These are phyloP conservation scores for Scolopax mira DNA, from an alignment of 2,113 vertebrate species.

Conservation along the genomic window DNA sequence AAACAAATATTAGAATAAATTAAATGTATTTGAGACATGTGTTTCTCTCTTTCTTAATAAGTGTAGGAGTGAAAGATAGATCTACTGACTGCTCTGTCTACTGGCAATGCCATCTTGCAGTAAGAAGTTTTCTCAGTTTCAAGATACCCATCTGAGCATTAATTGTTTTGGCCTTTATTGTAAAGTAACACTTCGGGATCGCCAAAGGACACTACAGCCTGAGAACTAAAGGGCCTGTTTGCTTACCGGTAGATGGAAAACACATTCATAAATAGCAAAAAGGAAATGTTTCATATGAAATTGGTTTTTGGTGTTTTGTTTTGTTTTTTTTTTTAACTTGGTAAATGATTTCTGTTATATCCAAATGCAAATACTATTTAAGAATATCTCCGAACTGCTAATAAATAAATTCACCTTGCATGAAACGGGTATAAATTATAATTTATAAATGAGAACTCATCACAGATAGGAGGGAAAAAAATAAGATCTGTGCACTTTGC, in stretches of 20 bases:
- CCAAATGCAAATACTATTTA: not conserved
- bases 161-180: not conserved
- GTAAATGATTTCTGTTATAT: not conserved
- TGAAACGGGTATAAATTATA: not conserved
- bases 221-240: not conserved
- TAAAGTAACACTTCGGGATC: not conserved
- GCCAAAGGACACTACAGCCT: not conserved
- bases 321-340: not conserved
- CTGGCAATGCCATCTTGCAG: not conserved
- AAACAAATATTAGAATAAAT: not conserved
- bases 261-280: not conserved
- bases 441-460: not conserved
- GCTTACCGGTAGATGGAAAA: not conserved
- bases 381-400: not conserved
- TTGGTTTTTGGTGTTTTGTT: not conserved
- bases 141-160: not conserved
- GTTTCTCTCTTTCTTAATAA: not conserved
- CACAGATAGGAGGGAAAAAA: not conserved
- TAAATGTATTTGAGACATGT: not conserved
- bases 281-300: not conserved
- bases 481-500: not conserved
- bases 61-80: not conserved
- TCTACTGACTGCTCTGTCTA: not conserved
- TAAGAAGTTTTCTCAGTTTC: not conserved
- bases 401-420: not conserved